Percentiles rank a stretch among this genome's conserved stretches.
phyloP scores from a whole-genome alignment of 2,113 vertebrate species.

The Tor tambroides region DNA sequence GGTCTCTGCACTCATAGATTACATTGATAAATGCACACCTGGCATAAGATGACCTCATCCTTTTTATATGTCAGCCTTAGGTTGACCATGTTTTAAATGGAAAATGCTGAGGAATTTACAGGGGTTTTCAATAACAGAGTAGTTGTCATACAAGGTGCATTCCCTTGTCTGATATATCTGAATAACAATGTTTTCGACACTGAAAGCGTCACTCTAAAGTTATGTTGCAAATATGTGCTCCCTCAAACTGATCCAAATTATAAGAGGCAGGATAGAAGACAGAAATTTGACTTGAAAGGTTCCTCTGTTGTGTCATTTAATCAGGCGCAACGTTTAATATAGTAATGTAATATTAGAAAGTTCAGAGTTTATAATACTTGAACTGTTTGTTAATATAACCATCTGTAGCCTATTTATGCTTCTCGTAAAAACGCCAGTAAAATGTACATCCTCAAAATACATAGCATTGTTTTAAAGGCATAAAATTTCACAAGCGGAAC shows the following conservation, averaged over 20 bases:
- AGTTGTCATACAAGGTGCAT: not conserved
- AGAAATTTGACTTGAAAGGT: not conserved
- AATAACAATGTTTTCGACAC: not conserved
- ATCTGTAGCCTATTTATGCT: not conserved
- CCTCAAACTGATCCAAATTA: not conserved
- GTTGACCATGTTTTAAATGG: constrained; percentile 11
- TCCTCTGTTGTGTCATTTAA: not conserved
- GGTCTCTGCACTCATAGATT: constrained; percentile 31
- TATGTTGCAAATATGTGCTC: not conserved
- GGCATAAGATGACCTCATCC: constrained; percentile 22
- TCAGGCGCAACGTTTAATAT: not conserved
- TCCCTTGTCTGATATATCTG: not conserved
- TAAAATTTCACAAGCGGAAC: not conserved
- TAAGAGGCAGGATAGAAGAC: not conserved
- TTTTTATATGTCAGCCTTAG: constrained; percentile 21
- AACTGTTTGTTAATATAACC: not conserved
- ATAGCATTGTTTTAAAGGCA: constrained; percentile 7
- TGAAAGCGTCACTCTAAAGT: not conserved
- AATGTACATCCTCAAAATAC: constrained; percentile 14
- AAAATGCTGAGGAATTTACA: constrained; percentile 19
- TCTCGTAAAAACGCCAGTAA: constrained; percentile 8
- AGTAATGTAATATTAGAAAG: not conserved
- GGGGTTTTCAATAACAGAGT: constrained; percentile 10
- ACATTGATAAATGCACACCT: constrained; percentile 51
- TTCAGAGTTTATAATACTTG: not conserved